phyloP scores from a whole-genome alignment of 2,113 vertebrate genomes.

The Ailuropoda melanoleuca region DNA sequence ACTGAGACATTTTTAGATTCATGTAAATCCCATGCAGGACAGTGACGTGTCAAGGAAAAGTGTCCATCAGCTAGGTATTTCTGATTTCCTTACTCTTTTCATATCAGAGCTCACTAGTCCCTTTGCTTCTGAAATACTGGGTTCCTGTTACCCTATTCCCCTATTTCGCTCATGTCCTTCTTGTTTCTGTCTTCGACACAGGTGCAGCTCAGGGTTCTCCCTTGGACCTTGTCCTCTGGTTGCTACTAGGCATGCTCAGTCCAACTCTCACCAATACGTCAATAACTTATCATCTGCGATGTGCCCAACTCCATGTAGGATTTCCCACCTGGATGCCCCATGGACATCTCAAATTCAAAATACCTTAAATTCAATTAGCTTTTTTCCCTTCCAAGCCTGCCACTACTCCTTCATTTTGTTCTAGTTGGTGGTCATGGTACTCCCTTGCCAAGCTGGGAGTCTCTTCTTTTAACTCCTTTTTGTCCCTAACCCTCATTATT shows the following conservation, averaged over 20 bases:
- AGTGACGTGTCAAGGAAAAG: background rate
- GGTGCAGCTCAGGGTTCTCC: background rate
- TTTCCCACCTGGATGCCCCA: background rate
- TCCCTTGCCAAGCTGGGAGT: background rate
- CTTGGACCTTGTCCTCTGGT: background rate
- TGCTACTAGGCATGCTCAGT: background rate
- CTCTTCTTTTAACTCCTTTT: background rate
- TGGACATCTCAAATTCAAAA: background rate
- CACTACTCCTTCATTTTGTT: background rate
- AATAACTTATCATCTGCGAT: background rate
- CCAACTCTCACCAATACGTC: background rate
- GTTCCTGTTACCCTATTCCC: no score
- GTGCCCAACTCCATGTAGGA: background rate
- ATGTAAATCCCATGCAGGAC: background rate
- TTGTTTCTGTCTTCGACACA: background rate
- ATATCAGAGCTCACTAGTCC: background rate
- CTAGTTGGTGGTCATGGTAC: background rate
- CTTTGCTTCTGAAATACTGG: background rate
- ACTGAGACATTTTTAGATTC: background rate
- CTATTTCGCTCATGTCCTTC: rapidly evolving
- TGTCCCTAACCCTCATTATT: background rate
- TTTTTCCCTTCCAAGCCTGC: background rate
- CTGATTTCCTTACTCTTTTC: background rate
- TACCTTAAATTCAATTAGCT: background rate
- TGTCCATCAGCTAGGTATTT: background rate